These are phyloP conservation scores for Druon quercuslanigerum DNA, from an alignment of 1,140 invertebrate genomes.

Conservation along the genomic window DNA sequence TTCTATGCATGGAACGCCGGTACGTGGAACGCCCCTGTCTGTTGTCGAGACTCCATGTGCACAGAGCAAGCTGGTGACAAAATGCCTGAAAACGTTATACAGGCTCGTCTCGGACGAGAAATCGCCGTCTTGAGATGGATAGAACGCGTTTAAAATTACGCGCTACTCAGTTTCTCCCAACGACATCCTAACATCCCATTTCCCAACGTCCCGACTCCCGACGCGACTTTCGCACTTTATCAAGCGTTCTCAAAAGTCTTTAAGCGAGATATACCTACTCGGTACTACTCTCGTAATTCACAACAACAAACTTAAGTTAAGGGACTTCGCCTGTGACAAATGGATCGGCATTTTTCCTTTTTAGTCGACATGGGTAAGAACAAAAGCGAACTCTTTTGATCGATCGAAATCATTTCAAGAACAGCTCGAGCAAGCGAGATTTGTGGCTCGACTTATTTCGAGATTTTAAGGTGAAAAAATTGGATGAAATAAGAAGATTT, in stretches of 20 bases:
- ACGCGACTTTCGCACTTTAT: neutral
- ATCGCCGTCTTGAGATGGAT: constrained; percentile 20
- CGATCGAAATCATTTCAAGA: too few species aligned
- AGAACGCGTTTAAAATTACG: constrained; percentile 26
- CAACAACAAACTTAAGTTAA: constrained; percentile 10
- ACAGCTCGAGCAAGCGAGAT: too few species aligned
- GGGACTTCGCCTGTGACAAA: neutral
- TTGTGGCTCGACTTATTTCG: too few species aligned
- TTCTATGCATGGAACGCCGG: constrained; percentile 49
- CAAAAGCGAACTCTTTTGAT: too few species aligned
- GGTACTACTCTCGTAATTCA: constrained; percentile 7
- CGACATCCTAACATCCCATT: neutral
- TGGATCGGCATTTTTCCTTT: neutral
- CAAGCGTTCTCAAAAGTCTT: neutral
- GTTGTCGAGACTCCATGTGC: constrained; percentile 43
- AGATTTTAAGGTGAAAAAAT: too few species aligned
- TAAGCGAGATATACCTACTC: neutral
- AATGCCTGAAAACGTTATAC: constrained; percentile 46
- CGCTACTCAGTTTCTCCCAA: neutral
- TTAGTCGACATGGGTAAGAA: too few species aligned
- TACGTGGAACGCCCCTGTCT: constrained; percentile 46
- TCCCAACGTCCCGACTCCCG: neutral
- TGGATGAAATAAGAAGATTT: too few species aligned
- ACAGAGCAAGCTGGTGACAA: constrained; percentile 43
- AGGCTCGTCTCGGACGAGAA: constrained; percentile 38